Percentiles rank a stretch among this genome's conserved stretches.
Evolutionary conservation across 2,113 vertebrate species (phyloP).

Genomic region (Chloebia gouldiae): DNA sequence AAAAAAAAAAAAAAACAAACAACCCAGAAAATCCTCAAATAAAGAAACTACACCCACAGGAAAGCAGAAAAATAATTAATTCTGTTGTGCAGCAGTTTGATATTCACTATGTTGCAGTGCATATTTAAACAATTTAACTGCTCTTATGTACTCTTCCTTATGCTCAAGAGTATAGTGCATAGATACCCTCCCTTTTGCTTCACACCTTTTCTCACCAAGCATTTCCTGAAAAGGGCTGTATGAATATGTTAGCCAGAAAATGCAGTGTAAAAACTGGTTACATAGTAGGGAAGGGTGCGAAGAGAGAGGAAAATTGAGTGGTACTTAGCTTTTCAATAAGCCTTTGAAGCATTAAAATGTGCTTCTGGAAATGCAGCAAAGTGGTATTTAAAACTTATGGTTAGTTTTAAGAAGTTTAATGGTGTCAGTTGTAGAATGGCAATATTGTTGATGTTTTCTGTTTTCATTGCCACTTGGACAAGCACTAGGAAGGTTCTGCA

Average conservation of each 20-base stretch:
- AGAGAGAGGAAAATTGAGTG: not conserved
- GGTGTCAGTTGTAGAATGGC: not conserved
- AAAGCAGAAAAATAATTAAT: not conserved
- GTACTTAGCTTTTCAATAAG: not conserved
- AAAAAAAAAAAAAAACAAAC: not conserved
- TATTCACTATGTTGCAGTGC: not conserved
- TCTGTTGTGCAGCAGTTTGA: not conserved
- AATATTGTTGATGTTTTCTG: not conserved
- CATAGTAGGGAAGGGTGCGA: not conserved
- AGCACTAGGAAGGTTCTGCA: not conserved
- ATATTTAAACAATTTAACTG: not conserved
- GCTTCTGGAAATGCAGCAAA: not conserved
- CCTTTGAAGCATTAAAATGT: not conserved
- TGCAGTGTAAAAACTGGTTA: constrained; percentile 1
- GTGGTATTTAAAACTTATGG: not conserved
- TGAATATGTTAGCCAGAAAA: constrained; percentile 20
- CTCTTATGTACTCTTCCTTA: not conserved
- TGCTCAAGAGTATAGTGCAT: not conserved
- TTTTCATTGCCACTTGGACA: not conserved
- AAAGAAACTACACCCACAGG: not conserved
- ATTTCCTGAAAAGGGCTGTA: not conserved
- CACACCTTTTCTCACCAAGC: not conserved
- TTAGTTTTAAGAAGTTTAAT: not conserved
- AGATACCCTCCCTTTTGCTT: not conserved
- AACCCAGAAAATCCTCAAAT: not conserved